Conservation (phyloP, 1,140 invertebrate species). For the Ridgeia piscesae region DNA sequence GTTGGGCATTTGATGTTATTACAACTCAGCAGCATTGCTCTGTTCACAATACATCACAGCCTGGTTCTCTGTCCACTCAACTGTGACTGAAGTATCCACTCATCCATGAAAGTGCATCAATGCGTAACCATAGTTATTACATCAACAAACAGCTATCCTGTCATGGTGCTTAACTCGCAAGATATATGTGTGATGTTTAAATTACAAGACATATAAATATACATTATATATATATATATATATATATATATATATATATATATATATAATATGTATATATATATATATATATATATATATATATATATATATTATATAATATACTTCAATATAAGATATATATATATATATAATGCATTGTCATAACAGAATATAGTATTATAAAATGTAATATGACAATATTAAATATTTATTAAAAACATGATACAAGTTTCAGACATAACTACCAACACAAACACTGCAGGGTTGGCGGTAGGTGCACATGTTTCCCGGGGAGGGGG, state of each 20-base stretch:
- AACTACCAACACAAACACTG: too few species aligned
- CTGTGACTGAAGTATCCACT: not conserved
- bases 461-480: too few species aligned
- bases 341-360: not conserved
- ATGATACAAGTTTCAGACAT: too few species aligned
- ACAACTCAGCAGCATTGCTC: not conserved
- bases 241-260: not conserved
- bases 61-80: not conserved
- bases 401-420: not conserved
- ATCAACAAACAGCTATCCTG: not conserved
- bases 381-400: not conserved
- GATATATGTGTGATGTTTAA: too few species aligned
- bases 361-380: not conserved
- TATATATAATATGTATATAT: not conserved
- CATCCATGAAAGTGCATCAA: not conserved
- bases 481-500: too few species aligned
- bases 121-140: not conserved
- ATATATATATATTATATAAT: too few species aligned
- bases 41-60: not conserved
- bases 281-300: not conserved
- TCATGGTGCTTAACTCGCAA: not conserved
- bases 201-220: too few species aligned
- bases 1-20: not conserved
- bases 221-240: too few species aligned
- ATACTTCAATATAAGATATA: too few species aligned